A percentile compares a stretch with the other conserved stretches of the same genome.
phyloP scores from a whole-genome alignment of 1,140 invertebrate species.

The Diachasma alloeum region DNA sequence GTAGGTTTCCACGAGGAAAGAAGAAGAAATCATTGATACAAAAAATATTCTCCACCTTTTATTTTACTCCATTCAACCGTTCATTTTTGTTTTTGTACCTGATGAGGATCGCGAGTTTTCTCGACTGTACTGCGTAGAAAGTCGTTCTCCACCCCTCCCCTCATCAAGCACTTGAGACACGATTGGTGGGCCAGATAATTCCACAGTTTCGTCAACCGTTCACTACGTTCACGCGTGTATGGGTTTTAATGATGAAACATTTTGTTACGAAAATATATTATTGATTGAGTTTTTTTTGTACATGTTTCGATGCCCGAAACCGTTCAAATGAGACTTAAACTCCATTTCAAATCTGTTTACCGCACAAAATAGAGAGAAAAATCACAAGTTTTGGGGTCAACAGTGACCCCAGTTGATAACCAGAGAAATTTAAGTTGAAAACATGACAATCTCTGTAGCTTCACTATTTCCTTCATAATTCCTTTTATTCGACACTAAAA shows the following conservation, averaged over 20 bases:
- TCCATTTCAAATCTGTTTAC: no score
- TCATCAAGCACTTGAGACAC: constrained; percentile 6
- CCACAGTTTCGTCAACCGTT: constrained; percentile 41
- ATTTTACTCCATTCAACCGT: not conserved
- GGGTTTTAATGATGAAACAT: not conserved
- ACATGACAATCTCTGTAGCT: no score
- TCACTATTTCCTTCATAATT: no score
- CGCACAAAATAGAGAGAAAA: no score
- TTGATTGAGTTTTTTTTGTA: not conserved
- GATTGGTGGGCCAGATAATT: constrained; percentile 35
- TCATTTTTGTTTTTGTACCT: constrained; percentile 31
- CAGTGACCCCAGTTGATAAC: no score
- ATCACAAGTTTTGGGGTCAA: no score
- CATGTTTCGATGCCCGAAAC: not conserved
- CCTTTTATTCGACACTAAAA: no score
- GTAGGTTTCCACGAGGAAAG: no score
- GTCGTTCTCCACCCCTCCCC: constrained; percentile 31
- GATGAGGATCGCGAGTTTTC: constrained; percentile 36
- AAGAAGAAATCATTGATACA: no score
- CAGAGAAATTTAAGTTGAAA: no score
- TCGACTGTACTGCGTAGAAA: constrained; percentile 45
- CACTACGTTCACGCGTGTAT: not conserved
- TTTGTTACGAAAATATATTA: not conserved
- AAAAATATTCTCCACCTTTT: not conserved
- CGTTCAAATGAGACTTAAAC: no score